These are phyloP conservation scores for Punctoribates punctum DNA, from an alignment of 2,888 invertebrate genomes.

Conservation along the genomic window DNA sequence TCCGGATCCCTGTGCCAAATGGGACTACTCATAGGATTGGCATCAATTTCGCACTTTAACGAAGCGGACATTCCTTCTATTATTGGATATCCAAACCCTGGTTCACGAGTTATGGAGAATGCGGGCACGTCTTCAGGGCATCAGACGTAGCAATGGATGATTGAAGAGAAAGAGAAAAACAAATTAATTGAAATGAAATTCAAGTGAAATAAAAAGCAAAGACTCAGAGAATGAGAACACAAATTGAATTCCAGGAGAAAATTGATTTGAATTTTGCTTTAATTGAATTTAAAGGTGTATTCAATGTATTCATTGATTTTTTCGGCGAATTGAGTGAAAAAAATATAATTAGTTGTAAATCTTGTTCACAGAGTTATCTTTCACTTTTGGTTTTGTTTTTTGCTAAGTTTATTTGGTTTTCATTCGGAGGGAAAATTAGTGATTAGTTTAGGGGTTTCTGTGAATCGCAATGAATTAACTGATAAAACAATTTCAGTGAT, in stretches of 20 bases:
- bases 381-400: not conserved
- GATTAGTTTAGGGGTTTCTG: not conserved
- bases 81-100: conserved; percentile 85
- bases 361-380: not conserved
- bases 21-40: conserved; percentile 80
- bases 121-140: conserved; percentile 73
- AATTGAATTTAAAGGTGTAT: not conserved
- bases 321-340: not conserved
- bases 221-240: not conserved
- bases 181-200: not conserved
- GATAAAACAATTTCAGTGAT: not conserved
- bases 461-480: not conserved
- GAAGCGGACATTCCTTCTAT: conserved; percentile 83
- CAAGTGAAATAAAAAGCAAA: not conserved
- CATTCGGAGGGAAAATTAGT: not conserved
- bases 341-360: conserved; percentile 8
- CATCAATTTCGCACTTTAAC: conserved; percentile 85
- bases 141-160: not conserved
- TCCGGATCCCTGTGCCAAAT: conserved; percentile 67
- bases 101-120: conserved; percentile 84
- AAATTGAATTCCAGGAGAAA: not conserved
- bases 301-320: not conserved
- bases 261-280: not conserved
- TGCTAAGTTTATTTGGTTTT: no score
- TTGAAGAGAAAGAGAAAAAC: not conserved